A percentile compares a stretch with the other conserved stretches of the same genome.
These are phyloP conservation scores for Petaurus breviceps DNA, from an alignment of 2,113 vertebrate genomes.

Conservation along the genomic window DNA sequence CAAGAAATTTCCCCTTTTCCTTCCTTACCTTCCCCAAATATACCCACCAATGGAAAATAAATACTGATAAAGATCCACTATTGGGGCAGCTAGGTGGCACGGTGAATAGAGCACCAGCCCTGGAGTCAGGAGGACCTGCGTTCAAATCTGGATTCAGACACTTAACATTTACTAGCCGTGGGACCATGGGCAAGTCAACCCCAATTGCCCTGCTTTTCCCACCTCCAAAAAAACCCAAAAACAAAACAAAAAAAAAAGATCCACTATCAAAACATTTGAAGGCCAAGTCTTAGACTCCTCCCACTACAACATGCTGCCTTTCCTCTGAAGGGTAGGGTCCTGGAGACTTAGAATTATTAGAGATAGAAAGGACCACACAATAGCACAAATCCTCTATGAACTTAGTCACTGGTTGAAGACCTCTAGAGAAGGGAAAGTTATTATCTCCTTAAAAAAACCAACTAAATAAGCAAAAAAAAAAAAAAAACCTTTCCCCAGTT, in stretches of 20 bases:
- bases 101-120: no score
- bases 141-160: no score
- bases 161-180: no score
- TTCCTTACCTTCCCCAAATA: background rate
- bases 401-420: no score
- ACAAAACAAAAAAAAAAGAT: background rate
- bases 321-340: background rate
- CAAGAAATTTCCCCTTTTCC: no score
- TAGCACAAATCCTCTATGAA: background rate
- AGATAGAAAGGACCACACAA: background rate
- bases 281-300: constrained; percentile 36
- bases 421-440: background rate
- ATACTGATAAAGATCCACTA: background rate
- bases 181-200: no score
- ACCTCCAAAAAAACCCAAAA: no score
- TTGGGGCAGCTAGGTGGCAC: background rate
- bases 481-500: no score
- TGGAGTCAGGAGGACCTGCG: no score
- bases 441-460: background rate
- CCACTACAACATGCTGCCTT: background rate
- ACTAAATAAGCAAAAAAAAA: no score
- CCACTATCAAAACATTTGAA: background rate
- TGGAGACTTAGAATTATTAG: background rate
- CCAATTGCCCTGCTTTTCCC: no score
- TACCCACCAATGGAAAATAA: background rate